A percentile compares a stretch with the other conserved stretches of the same genome.
Conservation (phyloP, 2,113 vertebrate genomes). For the Rattus rattus region DNA sequence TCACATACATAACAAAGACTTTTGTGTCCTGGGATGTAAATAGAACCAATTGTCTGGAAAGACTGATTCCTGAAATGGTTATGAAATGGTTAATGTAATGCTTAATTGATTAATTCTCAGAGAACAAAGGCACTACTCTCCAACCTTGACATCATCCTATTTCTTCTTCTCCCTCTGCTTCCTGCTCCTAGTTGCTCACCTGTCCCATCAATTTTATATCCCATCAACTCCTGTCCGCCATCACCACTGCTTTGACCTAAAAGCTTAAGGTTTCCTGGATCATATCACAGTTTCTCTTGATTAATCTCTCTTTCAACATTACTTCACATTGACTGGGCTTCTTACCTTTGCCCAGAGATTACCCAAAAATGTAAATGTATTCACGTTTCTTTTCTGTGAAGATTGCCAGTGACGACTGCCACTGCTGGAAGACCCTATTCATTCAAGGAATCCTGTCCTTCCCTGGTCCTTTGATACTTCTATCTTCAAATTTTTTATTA, state of each 20-base stretch:
- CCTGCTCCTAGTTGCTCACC: background rate
- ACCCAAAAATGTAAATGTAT: background rate
- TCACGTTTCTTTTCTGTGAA: background rate
- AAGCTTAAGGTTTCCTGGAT: background rate
- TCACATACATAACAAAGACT: background rate
- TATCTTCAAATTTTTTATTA: background rate
- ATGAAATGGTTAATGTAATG: slow-evolving; percentile 14
- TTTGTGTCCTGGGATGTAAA: background rate
- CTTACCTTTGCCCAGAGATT: background rate
- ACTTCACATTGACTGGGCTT: background rate
- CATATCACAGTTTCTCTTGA: background rate
- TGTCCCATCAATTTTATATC: background rate
- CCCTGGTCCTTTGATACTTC: background rate
- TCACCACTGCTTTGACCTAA: background rate
- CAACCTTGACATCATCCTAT: background rate
- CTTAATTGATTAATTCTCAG: background rate
- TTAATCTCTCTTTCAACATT: background rate
- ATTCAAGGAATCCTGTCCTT: background rate
- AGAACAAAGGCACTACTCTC: background rate
- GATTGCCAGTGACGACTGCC: background rate
- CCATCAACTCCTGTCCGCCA: background rate
- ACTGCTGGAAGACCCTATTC: background rate
- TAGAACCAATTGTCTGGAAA: background rate
- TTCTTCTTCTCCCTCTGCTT: background rate
- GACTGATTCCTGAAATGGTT: background rate